These are phyloP conservation scores for Lepidostoma basale DNA, from an alignment of 1,140 invertebrate species.

Conservation along the genomic window DNA sequence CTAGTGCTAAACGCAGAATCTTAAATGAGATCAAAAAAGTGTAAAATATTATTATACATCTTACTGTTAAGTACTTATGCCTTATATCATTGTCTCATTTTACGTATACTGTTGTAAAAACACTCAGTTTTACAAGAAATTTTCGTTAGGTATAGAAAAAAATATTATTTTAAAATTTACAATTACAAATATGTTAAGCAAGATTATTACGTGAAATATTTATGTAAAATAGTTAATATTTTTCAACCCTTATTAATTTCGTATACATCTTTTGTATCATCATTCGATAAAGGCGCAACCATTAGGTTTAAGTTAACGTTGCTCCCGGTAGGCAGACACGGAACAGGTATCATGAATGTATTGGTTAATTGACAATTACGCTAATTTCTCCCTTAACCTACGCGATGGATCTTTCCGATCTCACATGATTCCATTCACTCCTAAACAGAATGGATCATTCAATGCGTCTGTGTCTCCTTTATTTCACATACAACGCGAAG, in stretches of 20 bases:
- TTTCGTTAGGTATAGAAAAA: conserved; percentile 35
- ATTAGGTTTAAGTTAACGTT: conserved; percentile 20
- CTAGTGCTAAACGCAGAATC: conserved; percentile 44
- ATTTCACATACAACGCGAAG: conserved; percentile 18
- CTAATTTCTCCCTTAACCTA: conserved; percentile 44
- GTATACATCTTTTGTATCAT: conserved; percentile 47
- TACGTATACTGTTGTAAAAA: conserved; percentile 45
- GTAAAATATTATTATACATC: conserved; percentile 46
- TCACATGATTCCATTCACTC: neutral
- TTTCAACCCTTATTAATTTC: conserved; percentile 42
- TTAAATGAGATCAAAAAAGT: conserved; percentile 46
- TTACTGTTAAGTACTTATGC: conserved; percentile 46
- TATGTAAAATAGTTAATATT: conserved; percentile 47
- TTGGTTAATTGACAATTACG: conserved; percentile 45
- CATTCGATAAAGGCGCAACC: conserved; percentile 39
- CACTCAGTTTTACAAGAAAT: conserved; percentile 31
- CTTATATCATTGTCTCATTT: conserved; percentile 47
- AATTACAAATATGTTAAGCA: conserved; percentile 35
- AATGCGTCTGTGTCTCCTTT: neutral
- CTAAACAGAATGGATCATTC: neutral
- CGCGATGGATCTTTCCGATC: conserved; percentile 16
- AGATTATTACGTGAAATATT: conserved; percentile 43
- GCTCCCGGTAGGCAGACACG: conserved; percentile 38
- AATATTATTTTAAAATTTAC: conserved; percentile 38
- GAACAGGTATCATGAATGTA: conserved; percentile 42